Evolutionary conservation across 37 sponge, comb jelly and placozoan species (phyloP), one percentile per base, ranked within the genome.

Genomic region (Aphrocallistes beatrix): DNA sequence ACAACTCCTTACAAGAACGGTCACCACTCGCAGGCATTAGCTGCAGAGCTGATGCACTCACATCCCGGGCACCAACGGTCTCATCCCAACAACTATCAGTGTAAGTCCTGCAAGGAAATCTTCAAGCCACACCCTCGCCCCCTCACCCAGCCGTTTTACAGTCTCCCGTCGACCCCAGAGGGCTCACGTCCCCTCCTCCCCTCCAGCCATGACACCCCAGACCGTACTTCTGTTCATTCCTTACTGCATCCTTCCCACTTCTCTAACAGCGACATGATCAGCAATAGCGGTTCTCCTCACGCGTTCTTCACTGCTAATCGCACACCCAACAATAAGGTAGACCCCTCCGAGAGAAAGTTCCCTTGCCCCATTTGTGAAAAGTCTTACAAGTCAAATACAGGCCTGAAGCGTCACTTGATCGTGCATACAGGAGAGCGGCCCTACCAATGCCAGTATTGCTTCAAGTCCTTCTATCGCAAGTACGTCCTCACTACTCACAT

Each of bases 71-170:
- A 42, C 45, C 17, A 60, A 3, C 10, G 3, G 34, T 6, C 75
- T 13, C 10, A 60, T 13, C 8, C 25, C 25, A 60, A 13, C 75
- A 19, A 60, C 34, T 60, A 25, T 30, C 75, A 60, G 75, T 60
- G 75, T 13, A 60, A 60, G 34, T 60, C 75, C 25, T 60, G 75
- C n/a, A 21, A 28, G 34, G 75, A 30, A 3, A 30, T 60, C 6
- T 60, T 60, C 75, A 60, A 60, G 75, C 75, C 75, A 6, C 49
- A 47, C 49, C 49, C 49, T 47, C 75, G 75, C 21, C 75, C 75
- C 34, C 10, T 25, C 34, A 47, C 49, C 17, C 75, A 60, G 17
- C 32, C 75, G 28, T 60, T 19, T 28, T 30, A 25, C 28, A 60
- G 75, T 13, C 75, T 60, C 75, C 75, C 75, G 6, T 32, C 25